phyloP scores from a whole-genome alignment of 2,113 vertebrate genomes.

The Pelecanoides urinatrix region DNA sequence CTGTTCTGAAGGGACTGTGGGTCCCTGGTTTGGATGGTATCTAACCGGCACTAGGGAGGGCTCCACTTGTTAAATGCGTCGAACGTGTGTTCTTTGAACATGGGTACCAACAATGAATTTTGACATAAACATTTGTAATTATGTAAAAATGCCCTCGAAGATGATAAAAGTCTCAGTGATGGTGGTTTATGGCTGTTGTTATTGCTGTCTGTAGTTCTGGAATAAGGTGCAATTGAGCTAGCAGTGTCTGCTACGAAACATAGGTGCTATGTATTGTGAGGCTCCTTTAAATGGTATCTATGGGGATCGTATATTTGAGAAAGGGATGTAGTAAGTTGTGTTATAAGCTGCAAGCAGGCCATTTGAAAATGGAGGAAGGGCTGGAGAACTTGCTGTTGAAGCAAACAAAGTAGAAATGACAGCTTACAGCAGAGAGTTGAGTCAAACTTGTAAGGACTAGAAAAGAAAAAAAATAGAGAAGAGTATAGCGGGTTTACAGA shows the following conservation, averaged over 20 bases:
- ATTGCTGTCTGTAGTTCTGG: background rate
- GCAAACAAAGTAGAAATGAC: background rate
- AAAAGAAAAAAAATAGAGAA: background rate
- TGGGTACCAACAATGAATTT: background rate
- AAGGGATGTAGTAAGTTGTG: background rate
- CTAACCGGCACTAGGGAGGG: background rate
- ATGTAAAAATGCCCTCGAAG: background rate
- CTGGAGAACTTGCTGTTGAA: background rate
- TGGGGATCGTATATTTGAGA: background rate
- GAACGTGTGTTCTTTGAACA: background rate
- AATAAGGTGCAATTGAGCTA: background rate
- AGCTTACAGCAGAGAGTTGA: background rate
- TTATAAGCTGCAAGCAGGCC: background rate
- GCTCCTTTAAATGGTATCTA: background rate
- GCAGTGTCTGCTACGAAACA: background rate
- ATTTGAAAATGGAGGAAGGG: background rate
- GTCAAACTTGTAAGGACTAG: background rate
- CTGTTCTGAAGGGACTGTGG: background rate
- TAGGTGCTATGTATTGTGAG: background rate
- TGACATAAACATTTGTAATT: background rate
- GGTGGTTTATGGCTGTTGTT: background rate
- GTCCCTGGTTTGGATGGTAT: background rate
- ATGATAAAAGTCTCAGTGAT: background rate
- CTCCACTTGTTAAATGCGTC: rapidly evolving
- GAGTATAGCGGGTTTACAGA: background rate